Evolutionary conservation across 2,113 vertebrate species (phyloP).

Genomic region (Polypterus bichir): DNA sequence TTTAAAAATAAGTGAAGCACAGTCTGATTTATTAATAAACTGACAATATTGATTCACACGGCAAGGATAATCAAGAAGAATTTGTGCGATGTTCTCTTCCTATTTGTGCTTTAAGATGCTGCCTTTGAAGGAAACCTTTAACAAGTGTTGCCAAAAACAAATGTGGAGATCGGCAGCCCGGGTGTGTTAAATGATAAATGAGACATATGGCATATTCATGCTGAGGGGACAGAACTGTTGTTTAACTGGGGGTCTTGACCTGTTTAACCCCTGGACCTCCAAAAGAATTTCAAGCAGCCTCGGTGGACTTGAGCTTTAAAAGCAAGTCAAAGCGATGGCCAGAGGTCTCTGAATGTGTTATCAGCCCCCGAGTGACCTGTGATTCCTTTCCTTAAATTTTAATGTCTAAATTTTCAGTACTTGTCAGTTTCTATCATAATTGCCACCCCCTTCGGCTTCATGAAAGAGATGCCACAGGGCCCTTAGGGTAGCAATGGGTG

Average conservation of each 20-base stretch:
- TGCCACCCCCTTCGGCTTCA: background rate
- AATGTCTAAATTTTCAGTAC: background rate
- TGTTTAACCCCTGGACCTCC: conserved; percentile 3
- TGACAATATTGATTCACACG: too few relatives aligned
- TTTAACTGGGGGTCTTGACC: background rate
- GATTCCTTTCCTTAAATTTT: background rate
- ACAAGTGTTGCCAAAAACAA: too few relatives aligned
- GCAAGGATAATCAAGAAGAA: too few relatives aligned
- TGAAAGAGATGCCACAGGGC: too few relatives aligned
- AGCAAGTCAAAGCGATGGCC: conserved; percentile 1
- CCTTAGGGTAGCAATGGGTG: too few relatives aligned
- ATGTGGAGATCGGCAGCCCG: background rate
- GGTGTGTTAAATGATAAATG: background rate
- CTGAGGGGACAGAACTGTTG: background rate
- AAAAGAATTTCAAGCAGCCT: background rate
- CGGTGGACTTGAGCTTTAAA: background rate
- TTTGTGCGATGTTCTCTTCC: too few relatives aligned
- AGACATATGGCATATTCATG: conserved; percentile 1
- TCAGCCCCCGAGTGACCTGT: background rate
- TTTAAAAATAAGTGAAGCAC: too few relatives aligned
- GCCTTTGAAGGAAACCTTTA: too few relatives aligned
- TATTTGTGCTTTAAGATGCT: too few relatives aligned
- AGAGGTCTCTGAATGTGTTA: background rate
- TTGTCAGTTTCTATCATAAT: conserved; percentile 1
- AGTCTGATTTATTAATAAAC: too few relatives aligned